Conservation (phyloP, 2,797 vertebrate genomes). For the Acanthurus lineatus region DNA sequence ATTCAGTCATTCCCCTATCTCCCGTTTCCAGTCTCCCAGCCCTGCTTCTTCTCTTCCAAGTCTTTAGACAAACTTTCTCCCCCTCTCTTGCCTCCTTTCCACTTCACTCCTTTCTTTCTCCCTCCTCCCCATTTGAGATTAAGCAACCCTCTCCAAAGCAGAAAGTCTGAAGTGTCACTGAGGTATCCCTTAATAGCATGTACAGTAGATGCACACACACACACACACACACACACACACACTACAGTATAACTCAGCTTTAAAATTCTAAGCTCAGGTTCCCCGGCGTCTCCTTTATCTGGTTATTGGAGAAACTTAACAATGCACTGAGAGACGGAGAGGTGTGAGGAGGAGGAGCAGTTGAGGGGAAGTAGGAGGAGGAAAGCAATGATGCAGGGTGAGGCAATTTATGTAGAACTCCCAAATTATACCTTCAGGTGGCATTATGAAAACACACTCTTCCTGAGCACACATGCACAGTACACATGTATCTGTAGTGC, state of each 20-base stretch:
- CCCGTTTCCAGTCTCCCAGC: conserved; percentile 55
- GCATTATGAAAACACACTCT: conserved; percentile 51
- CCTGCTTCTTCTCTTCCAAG: conserved; percentile 53
- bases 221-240: too few relatives aligned
- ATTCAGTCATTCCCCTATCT: conserved; percentile 62
- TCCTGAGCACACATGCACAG: conserved; percentile 27
- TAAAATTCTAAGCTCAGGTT: conserved; percentile 49
- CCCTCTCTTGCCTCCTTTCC: conserved; percentile 18
- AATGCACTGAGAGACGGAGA: conserved; percentile 65
- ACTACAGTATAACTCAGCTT: conserved; percentile 3
- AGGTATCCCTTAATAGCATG: conserved; percentile 35
- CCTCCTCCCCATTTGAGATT: conserved; percentile 45
- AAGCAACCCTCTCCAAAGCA: conserved; percentile 48
- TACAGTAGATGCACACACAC: conserved; percentile 27
- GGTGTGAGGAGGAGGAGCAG: conserved; percentile 53
- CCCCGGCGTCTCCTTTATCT: conserved; percentile 72
- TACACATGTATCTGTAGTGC: conserved; percentile 2
- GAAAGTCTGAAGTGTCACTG: conserved; percentile 49
- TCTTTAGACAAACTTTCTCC: conserved; percentile 44
- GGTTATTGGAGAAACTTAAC: conserved; percentile 76
- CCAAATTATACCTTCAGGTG: conserved; percentile 68
- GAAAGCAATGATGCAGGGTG: conserved; percentile 61
- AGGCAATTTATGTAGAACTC: conserved; percentile 68
- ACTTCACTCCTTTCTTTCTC: conserved; percentile 36
- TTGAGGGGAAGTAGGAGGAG: conserved; percentile 51